These are phyloP conservation scores for Marisa cornuarietis DNA, from an alignment of 1,140 invertebrate genomes.

Conservation along the genomic window DNA sequence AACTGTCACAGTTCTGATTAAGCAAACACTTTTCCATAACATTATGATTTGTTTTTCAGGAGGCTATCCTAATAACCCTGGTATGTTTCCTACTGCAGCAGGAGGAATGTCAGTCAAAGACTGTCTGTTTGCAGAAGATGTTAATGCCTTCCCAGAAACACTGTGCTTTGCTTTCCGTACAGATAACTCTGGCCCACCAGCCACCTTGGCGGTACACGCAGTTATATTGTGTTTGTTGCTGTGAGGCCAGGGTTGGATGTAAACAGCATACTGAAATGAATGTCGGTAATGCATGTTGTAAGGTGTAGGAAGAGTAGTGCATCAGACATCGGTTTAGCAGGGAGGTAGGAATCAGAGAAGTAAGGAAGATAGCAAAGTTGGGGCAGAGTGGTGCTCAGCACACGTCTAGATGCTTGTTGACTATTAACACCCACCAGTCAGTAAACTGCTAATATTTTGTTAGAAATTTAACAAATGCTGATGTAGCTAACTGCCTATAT, in stretches of 20 bases:
- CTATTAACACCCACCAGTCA: too few species aligned
- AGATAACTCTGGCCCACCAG: slow-evolving; percentile 56
- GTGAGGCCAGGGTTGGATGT: too few species aligned
- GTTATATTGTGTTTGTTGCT: background rate
- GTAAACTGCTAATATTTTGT: too few species aligned
- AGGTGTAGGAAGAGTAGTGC: too few species aligned
- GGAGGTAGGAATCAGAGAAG: background rate
- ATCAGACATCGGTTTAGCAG: background rate
- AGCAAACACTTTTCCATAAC: background rate
- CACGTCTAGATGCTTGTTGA: too few species aligned
- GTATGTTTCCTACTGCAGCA: slow-evolving; percentile 39
- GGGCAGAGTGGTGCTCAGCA: too few species aligned
- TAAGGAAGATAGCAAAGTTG: too few species aligned
- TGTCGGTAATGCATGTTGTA: background rate
- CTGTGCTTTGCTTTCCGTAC: slow-evolving; percentile 56
- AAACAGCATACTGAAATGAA: too few species aligned
- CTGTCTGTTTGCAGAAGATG: slow-evolving; percentile 41
- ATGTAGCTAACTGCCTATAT: too few species aligned
- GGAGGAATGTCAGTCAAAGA: slow-evolving; percentile 50
- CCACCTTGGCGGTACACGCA: slow-evolving; percentile 28
- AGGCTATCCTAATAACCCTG: slow-evolving; percentile 46
- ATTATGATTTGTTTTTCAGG: slow-evolving; percentile 22
- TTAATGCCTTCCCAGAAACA: slow-evolving; percentile 40
- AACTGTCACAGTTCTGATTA: background rate
- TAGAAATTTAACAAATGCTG: too few species aligned